Evolutionary conservation across 1,140 invertebrate genomes (phyloP), one percentile per base, ranked within the genome.

Genomic region (Yoshiicerus persimilis): DNA sequence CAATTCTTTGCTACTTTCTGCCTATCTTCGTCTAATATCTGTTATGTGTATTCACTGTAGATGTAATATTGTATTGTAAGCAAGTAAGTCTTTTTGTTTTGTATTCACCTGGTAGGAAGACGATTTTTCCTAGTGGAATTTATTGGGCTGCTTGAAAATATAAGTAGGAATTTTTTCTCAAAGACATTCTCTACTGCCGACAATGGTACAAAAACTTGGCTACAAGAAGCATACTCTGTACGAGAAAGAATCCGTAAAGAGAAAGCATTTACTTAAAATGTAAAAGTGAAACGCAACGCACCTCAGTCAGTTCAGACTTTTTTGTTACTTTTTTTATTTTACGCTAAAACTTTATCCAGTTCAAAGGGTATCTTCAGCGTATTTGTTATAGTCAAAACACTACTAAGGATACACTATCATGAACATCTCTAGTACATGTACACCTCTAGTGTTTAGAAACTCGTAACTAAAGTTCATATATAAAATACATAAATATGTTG

Each of bases 101-200:
- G 75, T 80, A 80, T 80, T 80, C 75, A 80, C 75, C 75, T 80
- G 75, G 75, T 32, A 80, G 32, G 32, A 80, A 34, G 75, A 36
- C 75, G 75, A 80, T 80, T 80, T 80, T n/a, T 80, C 75, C 75
- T 80, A 34, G 30, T 80, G 75, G 75, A 80, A 80, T 80, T 80
- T 80, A 80, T 80, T 80, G 32, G 34, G 23, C 32, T 80, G 30
- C 30, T 80, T n/a, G 16, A 34, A 80, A 80, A 80, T 80, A 80
- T 80, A 80, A 80, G 75, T 80, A 80, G 27, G 27, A n/a, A 38
- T 80, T 16, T 80, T 34, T 80, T 38, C 34, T n/a, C 25, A 30
- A 56, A 70, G 66, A 30, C 66, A 30, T 30, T 30, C 25, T 9
- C 30, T 30, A 9, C 27, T 25, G 13, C 5, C 25, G 1, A 27